These are phyloP conservation scores for Babylonia areolata DNA, from an alignment of 1,140 invertebrate species.

Conservation along the genomic window DNA sequence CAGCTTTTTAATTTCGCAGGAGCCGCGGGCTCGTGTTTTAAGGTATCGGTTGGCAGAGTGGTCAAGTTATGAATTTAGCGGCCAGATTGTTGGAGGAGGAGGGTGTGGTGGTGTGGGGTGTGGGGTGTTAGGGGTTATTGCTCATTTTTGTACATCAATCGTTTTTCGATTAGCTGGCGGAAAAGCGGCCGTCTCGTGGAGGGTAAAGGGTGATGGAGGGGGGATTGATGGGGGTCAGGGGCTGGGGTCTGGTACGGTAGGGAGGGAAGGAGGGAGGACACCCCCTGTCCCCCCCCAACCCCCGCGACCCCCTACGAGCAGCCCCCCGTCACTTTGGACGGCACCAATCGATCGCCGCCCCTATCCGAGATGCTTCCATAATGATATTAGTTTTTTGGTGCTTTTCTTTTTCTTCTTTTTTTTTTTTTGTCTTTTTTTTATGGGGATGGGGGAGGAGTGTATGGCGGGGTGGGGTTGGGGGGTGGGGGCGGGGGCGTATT, in stretches of 20 bases:
- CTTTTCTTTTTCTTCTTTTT: not conserved
- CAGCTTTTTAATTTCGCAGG: slow-evolving; percentile 36
- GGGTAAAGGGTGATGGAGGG: not conserved
- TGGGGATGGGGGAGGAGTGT: not conserved
- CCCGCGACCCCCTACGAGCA: no score
- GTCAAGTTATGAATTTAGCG: slow-evolving; percentile 39
- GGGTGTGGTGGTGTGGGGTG: no score
- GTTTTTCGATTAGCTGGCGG: slow-evolving; percentile 31
- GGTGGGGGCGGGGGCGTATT: not conserved
- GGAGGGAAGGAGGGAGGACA: no score
- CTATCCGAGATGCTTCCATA: not conserved
- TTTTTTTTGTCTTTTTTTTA: not conserved
- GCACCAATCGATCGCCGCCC: not conserved
- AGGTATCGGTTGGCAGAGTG: slow-evolving; percentile 28
- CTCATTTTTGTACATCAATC: slow-evolving; percentile 42
- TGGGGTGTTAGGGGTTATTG: slow-evolving; percentile 31
- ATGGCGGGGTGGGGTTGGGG: not conserved
- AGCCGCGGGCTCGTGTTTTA: slow-evolving; percentile 7
- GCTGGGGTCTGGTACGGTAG: not conserved
- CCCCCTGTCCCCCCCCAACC: no score
- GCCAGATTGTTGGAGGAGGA: no score
- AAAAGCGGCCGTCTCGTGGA: not conserved
- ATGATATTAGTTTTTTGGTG: no score
- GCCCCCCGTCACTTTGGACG: slow-evolving; percentile 4
- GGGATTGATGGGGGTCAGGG: slow-evolving; percentile 1